Evolutionary conservation across 2,797 vertebrate species (phyloP), one percentile per base, ranked within the genome.

Genomic region (Peromyscus eremicus): DNA sequence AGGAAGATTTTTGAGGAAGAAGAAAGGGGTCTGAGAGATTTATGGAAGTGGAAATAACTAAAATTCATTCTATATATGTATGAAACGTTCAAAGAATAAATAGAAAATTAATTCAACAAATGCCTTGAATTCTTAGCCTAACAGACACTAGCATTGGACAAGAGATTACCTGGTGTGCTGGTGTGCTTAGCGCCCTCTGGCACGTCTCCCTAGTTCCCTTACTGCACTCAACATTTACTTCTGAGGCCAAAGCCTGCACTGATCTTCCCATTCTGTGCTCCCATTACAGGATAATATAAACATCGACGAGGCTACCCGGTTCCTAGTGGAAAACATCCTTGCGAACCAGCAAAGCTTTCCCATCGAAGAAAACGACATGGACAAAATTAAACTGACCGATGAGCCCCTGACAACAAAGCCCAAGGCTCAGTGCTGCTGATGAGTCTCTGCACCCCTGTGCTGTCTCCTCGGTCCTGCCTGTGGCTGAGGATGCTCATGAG

Each of bases 301-400:
- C 68, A 99, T 99, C 87, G 99, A 99, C 0, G 99, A 99, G 97
- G 99, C 99, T 0, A 99, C 99, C n/a, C 99, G 99, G 76, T 99
- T 99, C 98, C 98, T 99, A 98, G 99, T 99, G 98, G 99, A 99
- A 98, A 99, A 99, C 94, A 99, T 99, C 97, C 99, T 99, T 96
- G 98, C 98, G 32, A 99, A 99, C 55, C 99, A 99, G 97, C 99
- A 99, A 98, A 98, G 98, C 94, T 99, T 99, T 97, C 99, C 99
- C 0, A 99, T 98, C 11, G 99, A 99, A 98, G 99, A 99, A 96
- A 99, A 98, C 87, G 99, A 99, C 70, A 98, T 98, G 89, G 99
- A 99, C 86, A 99, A 98, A 97, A 98, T 99, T 98, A 99, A 99
- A 98, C 98, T 99, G 98, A 98, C 99, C 94, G 98, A 99, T 98